Percentiles rank a stretch among this genome's conserved stretches.
phyloP scores from a whole-genome alignment of 2,113 vertebrate species.

The Narcine bancroftii region DNA sequence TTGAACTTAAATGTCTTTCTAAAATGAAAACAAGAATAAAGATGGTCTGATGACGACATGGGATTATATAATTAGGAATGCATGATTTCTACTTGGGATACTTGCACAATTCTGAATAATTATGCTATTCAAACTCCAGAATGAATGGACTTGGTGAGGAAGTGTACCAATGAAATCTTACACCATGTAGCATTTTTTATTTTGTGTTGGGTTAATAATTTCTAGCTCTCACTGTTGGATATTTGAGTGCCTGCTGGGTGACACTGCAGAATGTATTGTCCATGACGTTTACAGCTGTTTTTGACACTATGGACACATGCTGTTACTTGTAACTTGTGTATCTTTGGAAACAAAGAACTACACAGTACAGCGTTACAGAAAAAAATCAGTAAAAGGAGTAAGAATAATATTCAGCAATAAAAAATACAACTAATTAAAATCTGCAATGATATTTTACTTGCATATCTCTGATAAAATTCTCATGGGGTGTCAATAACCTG shows the following conservation, averaged over 20 bases:
- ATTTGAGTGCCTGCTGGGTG: neutral
- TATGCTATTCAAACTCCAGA: constrained; percentile 9
- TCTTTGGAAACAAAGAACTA: neutral
- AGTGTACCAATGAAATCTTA: neutral
- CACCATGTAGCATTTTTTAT: neutral
- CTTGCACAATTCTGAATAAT: neutral
- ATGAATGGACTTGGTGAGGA: neutral
- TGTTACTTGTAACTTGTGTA: neutral
- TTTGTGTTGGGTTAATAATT: neutral
- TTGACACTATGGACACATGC: neutral
- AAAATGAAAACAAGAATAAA: neutral
- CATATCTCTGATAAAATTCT: neutral
- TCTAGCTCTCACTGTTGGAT: neutral
- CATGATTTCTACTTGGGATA: neutral
- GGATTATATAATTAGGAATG: neutral
- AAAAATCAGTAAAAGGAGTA: neutral
- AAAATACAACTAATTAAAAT: neutral
- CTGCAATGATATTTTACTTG: neutral
- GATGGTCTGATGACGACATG: neutral
- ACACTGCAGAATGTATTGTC: neutral
- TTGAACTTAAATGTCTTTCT: neutral
- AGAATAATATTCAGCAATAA: neutral
- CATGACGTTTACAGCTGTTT: neutral
- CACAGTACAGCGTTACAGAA: neutral
- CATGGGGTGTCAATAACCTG: neutral